phyloP scores from a whole-genome alignment of 2,888 invertebrate species.

The Hypomecis punctinalis region DNA sequence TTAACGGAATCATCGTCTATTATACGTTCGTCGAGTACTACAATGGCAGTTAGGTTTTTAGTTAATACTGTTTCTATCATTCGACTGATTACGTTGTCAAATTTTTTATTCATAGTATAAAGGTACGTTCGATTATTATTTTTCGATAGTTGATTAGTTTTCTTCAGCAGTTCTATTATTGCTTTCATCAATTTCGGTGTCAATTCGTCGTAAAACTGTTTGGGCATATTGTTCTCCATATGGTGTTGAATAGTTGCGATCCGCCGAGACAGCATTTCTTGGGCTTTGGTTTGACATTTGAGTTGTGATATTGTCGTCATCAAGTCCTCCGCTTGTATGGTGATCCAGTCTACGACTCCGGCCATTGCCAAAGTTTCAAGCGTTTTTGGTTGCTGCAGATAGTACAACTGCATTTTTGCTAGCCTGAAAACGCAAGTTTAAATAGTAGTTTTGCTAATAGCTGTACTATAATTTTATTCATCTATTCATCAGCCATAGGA shows the following conservation, averaged over 20 bases:
- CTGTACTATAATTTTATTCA: too few relatives aligned
- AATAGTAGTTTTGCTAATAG: too few relatives aligned
- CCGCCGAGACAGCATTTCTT: not conserved
- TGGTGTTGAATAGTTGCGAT: not conserved
- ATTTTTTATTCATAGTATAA: too few relatives aligned
- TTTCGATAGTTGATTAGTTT: not conserved
- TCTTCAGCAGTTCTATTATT: not conserved
- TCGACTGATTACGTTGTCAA: too few relatives aligned
- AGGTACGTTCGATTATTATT: too few relatives aligned
- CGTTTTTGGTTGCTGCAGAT: not conserved
- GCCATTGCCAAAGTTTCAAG: not conserved
- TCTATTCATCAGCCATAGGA: too few relatives aligned
- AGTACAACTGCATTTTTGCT: too few relatives aligned
- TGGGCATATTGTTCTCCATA: not conserved
- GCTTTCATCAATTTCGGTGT: not conserved
- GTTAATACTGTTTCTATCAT: conserved; percentile 2
- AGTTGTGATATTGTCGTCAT: not conserved
- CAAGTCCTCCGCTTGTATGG: not conserved
- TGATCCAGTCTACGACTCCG: not conserved
- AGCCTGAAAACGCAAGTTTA: too few relatives aligned
- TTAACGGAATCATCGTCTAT: too few relatives aligned
- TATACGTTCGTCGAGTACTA: too few relatives aligned
- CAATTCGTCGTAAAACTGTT: not conserved
- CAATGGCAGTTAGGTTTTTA: not conserved
- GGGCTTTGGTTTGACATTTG: not conserved